These are phyloP conservation scores for Prinia subflava DNA, from an alignment of 2,113 vertebrate genomes.

Conservation along the genomic window DNA sequence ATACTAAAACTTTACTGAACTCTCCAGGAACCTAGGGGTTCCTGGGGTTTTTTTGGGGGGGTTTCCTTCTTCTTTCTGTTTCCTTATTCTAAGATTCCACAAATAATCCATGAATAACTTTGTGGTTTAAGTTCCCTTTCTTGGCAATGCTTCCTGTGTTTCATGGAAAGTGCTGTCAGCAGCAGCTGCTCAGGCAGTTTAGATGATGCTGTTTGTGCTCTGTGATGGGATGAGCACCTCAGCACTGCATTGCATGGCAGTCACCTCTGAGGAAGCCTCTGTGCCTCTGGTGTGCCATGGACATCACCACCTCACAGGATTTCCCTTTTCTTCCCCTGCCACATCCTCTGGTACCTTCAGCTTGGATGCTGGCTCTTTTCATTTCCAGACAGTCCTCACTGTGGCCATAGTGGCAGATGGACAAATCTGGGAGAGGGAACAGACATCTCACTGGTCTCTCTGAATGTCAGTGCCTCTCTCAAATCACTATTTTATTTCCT, in stretches of 20 bases:
- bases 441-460: neutral
- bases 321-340: neutral
- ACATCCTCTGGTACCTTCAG: neutral
- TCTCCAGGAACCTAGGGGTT: neutral
- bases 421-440: neutral
- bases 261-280: neutral
- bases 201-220: neutral
- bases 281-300: neutral
- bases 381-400: neutral
- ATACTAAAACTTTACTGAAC: neutral
- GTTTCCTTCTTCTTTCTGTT: neutral
- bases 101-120: neutral
- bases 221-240: fast-evolving
- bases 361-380: neutral
- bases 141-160: neutral
- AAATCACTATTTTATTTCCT: neutral
- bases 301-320: neutral
- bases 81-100: neutral
- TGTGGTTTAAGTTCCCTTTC: neutral
- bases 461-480: neutral
- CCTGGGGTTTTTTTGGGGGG: fast-evolving
- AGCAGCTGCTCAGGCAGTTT: neutral
- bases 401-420: neutral
- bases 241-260: neutral
- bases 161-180: neutral